These are phyloP conservation scores for Strix uralensis DNA, from an alignment of 2,113 vertebrate genomes.

Conservation along the genomic window DNA sequence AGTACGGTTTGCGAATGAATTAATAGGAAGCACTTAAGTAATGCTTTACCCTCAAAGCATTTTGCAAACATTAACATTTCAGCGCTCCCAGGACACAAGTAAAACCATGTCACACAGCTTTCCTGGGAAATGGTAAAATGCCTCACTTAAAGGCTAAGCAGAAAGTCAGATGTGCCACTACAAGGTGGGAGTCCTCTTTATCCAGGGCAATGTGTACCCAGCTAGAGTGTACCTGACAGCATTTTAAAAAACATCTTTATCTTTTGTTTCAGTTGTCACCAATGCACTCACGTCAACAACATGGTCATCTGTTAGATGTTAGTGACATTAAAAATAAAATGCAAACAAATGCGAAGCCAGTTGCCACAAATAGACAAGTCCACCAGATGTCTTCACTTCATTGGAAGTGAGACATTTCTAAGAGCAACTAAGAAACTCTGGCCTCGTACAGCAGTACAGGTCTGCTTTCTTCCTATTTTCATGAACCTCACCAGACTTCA, in stretches of 20 bases:
- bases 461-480: not conserved
- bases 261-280: not conserved
- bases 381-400: not conserved
- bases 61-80: not conserved
- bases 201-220: rapidly evolving
- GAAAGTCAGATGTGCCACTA: not conserved
- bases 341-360: not conserved
- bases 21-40: not conserved
- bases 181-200: not conserved
- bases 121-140: not conserved
- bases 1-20: not conserved
- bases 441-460: not conserved
- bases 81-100: not conserved
- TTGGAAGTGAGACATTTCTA: not conserved
- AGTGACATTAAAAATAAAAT: not conserved
- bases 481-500: not conserved
- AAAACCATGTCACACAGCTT: not conserved
- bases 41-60: not conserved
- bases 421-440: not conserved
- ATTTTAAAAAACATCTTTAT: not conserved
- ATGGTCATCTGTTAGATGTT: not conserved
- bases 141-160: not conserved
- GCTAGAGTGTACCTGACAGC: not conserved
- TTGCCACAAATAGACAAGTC: not conserved
- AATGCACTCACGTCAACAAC: not conserved